Conservation (phyloP, 2,797 vertebrate species). For the Uromys caudimaculatus region DNA sequence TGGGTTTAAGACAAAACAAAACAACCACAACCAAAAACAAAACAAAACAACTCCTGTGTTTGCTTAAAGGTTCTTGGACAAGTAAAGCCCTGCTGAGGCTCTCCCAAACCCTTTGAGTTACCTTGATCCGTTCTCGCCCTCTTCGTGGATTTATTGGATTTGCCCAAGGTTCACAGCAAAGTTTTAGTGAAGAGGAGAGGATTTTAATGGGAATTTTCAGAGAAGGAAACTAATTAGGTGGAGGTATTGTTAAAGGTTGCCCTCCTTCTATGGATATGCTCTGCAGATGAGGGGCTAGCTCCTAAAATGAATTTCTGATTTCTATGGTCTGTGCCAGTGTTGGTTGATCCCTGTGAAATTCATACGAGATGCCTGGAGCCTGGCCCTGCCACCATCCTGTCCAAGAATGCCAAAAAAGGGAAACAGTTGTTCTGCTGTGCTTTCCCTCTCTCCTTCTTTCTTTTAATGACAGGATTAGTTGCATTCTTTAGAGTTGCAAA, state of each 20-base stretch:
- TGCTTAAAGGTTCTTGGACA: background rate
- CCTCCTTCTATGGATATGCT: background rate
- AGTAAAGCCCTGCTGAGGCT: background rate
- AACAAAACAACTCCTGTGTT: background rate
- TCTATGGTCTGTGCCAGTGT: background rate
- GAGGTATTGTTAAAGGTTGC: background rate
- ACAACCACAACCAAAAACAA: background rate
- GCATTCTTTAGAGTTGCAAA: background rate
- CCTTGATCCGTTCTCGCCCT: background rate
- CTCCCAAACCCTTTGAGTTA: background rate
- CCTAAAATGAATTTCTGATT: conserved; percentile 40
- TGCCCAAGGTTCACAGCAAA: background rate
- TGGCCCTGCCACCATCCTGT: background rate
- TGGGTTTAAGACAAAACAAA: background rate
- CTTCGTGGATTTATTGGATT: background rate
- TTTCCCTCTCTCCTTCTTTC: background rate
- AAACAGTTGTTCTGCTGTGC: background rate
- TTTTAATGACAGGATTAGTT: background rate
- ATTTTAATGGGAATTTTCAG: conserved; percentile 24
- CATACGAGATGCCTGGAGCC: background rate
- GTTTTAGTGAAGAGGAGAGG: background rate
- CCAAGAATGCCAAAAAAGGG: conserved; percentile 25
- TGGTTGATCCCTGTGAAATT: conserved; percentile 22
- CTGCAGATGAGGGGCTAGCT: background rate
- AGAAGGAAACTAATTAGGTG: background rate